Evolutionary conservation across 1,140 invertebrate genomes (phyloP).

Genomic region (Contarinia nasturtii): DNA sequence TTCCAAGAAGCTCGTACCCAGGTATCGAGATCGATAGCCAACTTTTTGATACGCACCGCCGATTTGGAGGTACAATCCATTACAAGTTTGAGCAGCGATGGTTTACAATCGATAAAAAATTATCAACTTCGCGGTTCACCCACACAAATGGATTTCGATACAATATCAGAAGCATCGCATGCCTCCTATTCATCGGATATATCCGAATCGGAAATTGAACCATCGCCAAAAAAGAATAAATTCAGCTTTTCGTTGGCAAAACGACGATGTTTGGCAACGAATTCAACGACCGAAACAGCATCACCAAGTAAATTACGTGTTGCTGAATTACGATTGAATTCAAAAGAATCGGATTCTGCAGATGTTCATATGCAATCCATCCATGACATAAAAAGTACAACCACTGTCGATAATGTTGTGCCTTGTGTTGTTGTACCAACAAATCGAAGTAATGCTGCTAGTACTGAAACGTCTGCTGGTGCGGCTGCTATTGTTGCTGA

Average conservation of each 20-base stretch:
- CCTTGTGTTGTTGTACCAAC: constrained; percentile 15
- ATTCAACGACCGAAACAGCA: constrained; percentile 26
- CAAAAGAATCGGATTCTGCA: constrained; percentile 29
- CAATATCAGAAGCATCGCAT: constrained; percentile 16
- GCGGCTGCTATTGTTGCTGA: no score
- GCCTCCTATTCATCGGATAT: constrained; percentile 31
- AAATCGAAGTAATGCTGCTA: constrained; percentile 4
- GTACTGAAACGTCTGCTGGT: neutral
- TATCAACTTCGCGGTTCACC: constrained; percentile 7
- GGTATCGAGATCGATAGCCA: constrained; percentile 41
- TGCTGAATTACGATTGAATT: constrained; percentile 35
- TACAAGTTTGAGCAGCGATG: constrained; percentile 33
- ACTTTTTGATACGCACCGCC: constrained; percentile 44
- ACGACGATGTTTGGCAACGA: constrained; percentile 25
- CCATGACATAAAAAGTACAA: constrained; percentile 27
- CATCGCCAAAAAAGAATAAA: constrained; percentile 46
- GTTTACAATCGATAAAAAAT: neutral
- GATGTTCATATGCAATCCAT: constrained; percentile 23
- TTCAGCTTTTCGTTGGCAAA: constrained; percentile 26
- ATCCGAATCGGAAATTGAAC: constrained; percentile 41
- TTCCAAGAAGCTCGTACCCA: constrained; percentile 42
- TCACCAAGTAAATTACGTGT: constrained; percentile 39
- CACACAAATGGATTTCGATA: constrained; percentile 30
- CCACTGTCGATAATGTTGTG: constrained; percentile 8
- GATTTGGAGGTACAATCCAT: constrained; percentile 51